Percentiles rank a stretch among this genome's conserved stretches.
phyloP scores from a whole-genome alignment of 2,888 invertebrate genomes.

The Iselma pallidipennis region DNA sequence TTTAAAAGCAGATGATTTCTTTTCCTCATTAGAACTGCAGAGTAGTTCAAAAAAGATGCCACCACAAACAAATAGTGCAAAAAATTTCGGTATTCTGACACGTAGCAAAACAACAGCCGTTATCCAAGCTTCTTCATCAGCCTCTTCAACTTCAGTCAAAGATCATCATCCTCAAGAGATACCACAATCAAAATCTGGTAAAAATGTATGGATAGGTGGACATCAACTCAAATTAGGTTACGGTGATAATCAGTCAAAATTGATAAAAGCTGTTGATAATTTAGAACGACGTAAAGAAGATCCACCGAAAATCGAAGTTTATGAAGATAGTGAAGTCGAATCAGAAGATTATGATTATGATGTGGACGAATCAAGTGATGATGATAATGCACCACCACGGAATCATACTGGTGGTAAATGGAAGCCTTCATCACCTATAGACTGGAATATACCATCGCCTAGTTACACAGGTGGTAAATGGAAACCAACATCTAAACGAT shows the following conservation, averaged over 20 bases:
- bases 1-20: constrained; percentile 83
- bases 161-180: constrained; percentile 34
- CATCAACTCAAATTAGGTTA: constrained; percentile 61
- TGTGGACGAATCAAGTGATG: constrained; percentile 51
- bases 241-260: constrained; percentile 64
- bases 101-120: constrained; percentile 55
- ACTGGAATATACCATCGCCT: constrained; percentile 63
- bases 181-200: constrained; percentile 54
- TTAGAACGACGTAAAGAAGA: constrained; percentile 63
- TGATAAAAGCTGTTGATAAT: constrained; percentile 69
- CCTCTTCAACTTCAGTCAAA: constrained; percentile 26
- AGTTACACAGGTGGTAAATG: constrained; percentile 68
- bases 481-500: constrained; percentile 50
- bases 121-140: constrained; percentile 47
- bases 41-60: constrained; percentile 67
- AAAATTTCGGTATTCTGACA: constrained; percentile 54
- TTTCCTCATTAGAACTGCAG: constrained; percentile 79
- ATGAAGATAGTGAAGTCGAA: constrained; percentile 47
- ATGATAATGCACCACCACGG: constrained; percentile 58
- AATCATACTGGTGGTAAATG: constrained; percentile 73
- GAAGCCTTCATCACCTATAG: constrained; percentile 65
- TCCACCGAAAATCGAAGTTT: constrained; percentile 55
- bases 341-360: constrained; percentile 41
- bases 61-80: constrained; percentile 57
- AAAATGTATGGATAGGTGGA: constrained; percentile 66